A percentile compares a stretch with the other conserved stretches of the same genome.
These are phyloP conservation scores for Proteles cristata DNA, from an alignment of 2,113 vertebrate species.

Conservation along the genomic window DNA sequence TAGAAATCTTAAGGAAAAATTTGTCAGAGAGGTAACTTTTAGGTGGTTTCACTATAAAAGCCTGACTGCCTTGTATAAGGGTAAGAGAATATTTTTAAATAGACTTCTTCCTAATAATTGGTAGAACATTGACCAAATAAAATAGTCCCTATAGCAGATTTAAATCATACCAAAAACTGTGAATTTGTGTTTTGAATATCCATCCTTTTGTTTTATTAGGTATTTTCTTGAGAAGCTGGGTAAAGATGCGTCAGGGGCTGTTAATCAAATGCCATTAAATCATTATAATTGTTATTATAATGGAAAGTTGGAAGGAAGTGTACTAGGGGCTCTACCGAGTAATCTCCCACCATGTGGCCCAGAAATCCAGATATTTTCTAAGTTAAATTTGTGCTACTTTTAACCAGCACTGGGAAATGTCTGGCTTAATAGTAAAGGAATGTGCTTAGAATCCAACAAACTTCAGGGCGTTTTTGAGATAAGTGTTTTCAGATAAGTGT, in stretches of 20 bases:
- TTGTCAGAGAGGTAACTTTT: not conserved
- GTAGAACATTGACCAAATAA: not conserved
- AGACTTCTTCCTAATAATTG: not conserved
- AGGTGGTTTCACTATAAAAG: constrained; percentile 15
- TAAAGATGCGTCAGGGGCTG: not conserved
- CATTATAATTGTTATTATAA: constrained; percentile 5
- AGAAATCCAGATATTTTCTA: not conserved
- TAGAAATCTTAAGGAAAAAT: not conserved
- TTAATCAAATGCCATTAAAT: not conserved
- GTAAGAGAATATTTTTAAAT: not conserved
- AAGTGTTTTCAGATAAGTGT: too few species aligned
- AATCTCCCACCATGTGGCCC: not conserved
- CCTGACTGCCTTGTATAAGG: not conserved
- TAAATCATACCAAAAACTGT: not conserved
- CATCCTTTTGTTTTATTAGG: not conserved
- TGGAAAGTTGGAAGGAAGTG: not conserved
- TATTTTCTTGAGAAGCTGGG: not conserved
- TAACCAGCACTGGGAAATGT: not conserved
- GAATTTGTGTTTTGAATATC: not conserved
- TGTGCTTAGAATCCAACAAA: constrained; percentile 16
- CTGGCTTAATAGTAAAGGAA: not conserved
- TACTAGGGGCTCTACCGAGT: not conserved
- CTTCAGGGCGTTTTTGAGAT: too few species aligned
- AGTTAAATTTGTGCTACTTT: not conserved
- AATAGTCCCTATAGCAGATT: not conserved